Conservation (phyloP, 2,888 invertebrate species). For the Microplitis manilae region DNA sequence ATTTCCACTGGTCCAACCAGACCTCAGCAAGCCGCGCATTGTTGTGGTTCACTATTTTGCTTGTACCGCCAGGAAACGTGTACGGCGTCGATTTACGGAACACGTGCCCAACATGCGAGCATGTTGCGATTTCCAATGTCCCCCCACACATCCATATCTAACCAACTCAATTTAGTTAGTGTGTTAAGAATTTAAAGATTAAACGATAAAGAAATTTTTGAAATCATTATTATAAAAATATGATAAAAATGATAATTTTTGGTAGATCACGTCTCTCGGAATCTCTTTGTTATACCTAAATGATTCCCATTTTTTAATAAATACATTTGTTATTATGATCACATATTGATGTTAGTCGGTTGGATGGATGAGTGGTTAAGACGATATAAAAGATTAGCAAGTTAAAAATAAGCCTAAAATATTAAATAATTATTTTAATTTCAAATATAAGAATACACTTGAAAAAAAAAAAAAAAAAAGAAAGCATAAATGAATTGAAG, state of each 20-base stretch:
- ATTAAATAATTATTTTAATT: conserved; percentile 10
- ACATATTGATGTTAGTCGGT: conserved; percentile 64
- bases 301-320: conserved; percentile 40
- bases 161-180: conserved; percentile 71
- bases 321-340: conserved; percentile 26
- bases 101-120: conserved; percentile 96
- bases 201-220: conserved; percentile 25
- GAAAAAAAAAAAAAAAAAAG: conserved; percentile 27
- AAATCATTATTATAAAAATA: conserved; percentile 37
- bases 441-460: conserved; percentile 22
- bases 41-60: conserved; percentile 98
- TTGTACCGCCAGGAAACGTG: conserved; percentile 97
- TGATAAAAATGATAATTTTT: conserved; percentile 28
- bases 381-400: conserved; percentile 47
- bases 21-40: conserved; percentile 98
- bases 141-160: conserved; percentile 99
- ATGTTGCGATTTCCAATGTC: conserved; percentile 92
- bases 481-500: conserved; percentile 40
- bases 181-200: conserved; percentile 56
- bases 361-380: conserved; percentile 72
- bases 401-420: conserved; percentile 23
- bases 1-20: conserved; percentile 99
- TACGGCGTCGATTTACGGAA: conserved; percentile 98
- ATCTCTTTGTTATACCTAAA: conserved; percentile 52
- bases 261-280: neutral